These are phyloP conservation scores for Gymnosoma rotundatum DNA, from an alignment of 2,888 invertebrate genomes.

Conservation along the genomic window DNA sequence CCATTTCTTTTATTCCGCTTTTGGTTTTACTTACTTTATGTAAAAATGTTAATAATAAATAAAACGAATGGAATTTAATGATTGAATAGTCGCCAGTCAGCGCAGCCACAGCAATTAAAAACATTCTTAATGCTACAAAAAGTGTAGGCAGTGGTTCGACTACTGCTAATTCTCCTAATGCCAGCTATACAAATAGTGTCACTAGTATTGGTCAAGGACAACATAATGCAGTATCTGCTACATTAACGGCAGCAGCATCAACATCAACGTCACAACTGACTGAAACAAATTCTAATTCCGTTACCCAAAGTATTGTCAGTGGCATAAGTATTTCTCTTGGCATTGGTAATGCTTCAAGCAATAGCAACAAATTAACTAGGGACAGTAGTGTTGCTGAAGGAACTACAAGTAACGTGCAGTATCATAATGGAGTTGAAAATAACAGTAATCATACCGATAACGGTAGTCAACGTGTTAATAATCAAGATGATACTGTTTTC, in stretches of 20 bases:
- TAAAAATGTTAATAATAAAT: background rate
- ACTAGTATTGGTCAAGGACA: constrained; percentile 24
- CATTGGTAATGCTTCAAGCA: constrained; percentile 72
- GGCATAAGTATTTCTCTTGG: constrained; percentile 79
- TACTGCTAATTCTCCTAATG: constrained; percentile 26
- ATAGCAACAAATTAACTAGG: constrained; percentile 63
- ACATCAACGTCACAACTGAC: constrained; percentile 23
- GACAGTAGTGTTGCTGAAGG: constrained; percentile 42
- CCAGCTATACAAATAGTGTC: background rate
- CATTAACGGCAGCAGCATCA: constrained; percentile 36
- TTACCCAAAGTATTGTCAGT: constrained; percentile 77
- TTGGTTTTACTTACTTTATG: constrained; percentile 39
- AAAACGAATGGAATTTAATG: constrained; percentile 13
- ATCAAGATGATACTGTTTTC: constrained; percentile 1
- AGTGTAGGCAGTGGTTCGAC: constrained; percentile 75
- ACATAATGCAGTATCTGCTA: constrained; percentile 54
- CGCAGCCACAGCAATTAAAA: constrained; percentile 79
- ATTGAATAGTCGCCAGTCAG: constrained; percentile 77
- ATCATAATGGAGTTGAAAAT: constrained; percentile 73
- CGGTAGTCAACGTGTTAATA: constrained; percentile 26
- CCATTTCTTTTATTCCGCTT: constrained; percentile 57
- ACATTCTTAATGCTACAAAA: constrained; percentile 79
- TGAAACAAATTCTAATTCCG: constrained; percentile 69
- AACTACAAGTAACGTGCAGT: constrained; percentile 47
- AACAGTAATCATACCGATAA: constrained; percentile 6